A percentile compares a stretch with the other conserved stretches of the same genome.
These are phyloP conservation scores for Parelbella ahira DNA, from an alignment of 2,888 invertebrate species.

Conservation along the genomic window DNA sequence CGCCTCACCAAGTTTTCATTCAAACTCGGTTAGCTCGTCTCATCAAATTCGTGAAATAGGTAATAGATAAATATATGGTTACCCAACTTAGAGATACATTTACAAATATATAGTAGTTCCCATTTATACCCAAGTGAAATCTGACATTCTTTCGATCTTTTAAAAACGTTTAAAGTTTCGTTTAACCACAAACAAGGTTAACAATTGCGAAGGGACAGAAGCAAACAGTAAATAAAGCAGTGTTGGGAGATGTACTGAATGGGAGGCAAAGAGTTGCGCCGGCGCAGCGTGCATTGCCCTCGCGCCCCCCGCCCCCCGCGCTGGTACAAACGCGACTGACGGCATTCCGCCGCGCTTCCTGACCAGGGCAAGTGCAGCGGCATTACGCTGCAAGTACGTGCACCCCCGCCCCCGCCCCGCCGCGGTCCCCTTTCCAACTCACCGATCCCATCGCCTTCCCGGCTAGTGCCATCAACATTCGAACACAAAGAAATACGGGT, in stretches of 20 bases:
- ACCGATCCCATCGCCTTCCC: slow-evolving; percentile 35
- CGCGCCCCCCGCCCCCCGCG: slow-evolving; percentile 42
- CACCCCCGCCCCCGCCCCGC: slow-evolving; percentile 39
- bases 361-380: slow-evolving; percentile 77
- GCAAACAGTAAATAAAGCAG: slow-evolving; percentile 61
- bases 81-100: too few species aligned
- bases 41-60: too few species aligned
- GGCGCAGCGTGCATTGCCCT: slow-evolving; percentile 71
- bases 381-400: slow-evolving; percentile 72
- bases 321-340: slow-evolving; percentile 74
- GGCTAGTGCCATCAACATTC: slow-evolving; percentile 33
- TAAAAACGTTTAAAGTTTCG: too few species aligned
- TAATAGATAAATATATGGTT: too few species aligned
- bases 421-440: slow-evolving; percentile 40
- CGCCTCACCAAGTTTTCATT: slow-evolving; percentile 1
- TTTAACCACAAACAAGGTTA: slow-evolving; percentile 14
- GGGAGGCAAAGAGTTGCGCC: slow-evolving; percentile 64
- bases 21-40: too few species aligned
- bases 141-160: too few species aligned
- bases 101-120: too few species aligned
- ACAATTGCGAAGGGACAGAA: slow-evolving; percentile 27
- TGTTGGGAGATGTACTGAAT: slow-evolving; percentile 56
- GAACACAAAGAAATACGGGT: slow-evolving; percentile 47
- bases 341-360: slow-evolving; percentile 80
- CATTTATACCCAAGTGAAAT: too few species aligned